Percentiles rank a stretch among this genome's conserved stretches.
Evolutionary conservation across 2,113 vertebrate species (phyloP).

Genomic region (Mesitornis unicolor): DNA sequence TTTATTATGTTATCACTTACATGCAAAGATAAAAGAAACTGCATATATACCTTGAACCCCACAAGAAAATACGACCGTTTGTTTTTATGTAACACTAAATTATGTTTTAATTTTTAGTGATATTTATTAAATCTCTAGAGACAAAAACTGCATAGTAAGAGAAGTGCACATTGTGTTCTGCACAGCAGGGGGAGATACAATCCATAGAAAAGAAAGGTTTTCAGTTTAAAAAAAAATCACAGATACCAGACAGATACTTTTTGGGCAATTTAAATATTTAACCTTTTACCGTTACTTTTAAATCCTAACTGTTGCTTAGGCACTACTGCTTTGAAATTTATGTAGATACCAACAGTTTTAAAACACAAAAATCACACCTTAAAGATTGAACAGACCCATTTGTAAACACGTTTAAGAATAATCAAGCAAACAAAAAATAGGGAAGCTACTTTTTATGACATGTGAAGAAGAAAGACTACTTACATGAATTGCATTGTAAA

Average conservation of each 20-base stretch:
- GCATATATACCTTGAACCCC: not conserved
- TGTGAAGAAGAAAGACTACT: conserved; percentile 45
- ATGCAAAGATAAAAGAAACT: not conserved
- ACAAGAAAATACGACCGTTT: not conserved
- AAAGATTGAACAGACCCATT: not conserved
- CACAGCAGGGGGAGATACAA: not conserved
- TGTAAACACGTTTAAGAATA: not conserved
- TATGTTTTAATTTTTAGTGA: not conserved
- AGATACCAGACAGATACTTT: not conserved
- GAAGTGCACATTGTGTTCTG: not conserved
- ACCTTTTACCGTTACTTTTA: not conserved
- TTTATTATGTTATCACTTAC: not conserved
- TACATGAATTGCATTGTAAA: conserved; percentile 78
- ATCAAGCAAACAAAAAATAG: not conserved
- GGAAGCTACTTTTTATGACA: not conserved
- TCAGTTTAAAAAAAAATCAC: not conserved
- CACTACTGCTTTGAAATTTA: not conserved
- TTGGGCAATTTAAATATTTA: not conserved
- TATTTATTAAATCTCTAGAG: not conserved
- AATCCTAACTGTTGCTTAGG: not conserved
- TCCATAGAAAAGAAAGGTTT: not conserved
- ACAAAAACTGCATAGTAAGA: not conserved
- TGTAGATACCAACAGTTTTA: not conserved
- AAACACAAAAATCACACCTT: not conserved
- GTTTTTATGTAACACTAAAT: not conserved